Conservation (phyloP, 2,888 invertebrate genomes). For the Lapara coniferarum region DNA sequence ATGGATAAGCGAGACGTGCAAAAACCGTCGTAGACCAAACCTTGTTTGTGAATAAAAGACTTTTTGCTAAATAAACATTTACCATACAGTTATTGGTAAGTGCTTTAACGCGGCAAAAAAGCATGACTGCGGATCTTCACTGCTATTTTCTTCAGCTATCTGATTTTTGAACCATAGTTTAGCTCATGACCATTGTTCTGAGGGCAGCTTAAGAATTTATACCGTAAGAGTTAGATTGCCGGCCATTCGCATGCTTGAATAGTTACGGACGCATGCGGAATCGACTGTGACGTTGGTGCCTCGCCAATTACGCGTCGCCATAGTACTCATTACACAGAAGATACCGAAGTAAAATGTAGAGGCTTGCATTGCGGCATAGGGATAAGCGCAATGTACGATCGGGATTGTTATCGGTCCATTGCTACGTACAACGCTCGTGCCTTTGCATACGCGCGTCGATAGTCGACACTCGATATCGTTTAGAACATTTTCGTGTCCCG, state of each 20-base stretch:
- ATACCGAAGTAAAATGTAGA: constrained; percentile 62
- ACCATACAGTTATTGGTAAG: constrained; percentile 40
- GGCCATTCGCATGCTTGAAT: constrained; percentile 33
- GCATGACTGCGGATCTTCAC: constrained; percentile 33
- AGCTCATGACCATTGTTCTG: constrained; percentile 49
- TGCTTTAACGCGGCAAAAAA: constrained; percentile 37
- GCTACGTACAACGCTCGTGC: constrained; percentile 68
- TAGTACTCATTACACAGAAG: constrained; percentile 72
- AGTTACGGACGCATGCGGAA: constrained; percentile 55
- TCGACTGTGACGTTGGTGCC: constrained; percentile 50
- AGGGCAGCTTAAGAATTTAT: constrained; percentile 40
- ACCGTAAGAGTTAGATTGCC: constrained; percentile 23
- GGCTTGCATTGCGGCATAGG: constrained; percentile 56
- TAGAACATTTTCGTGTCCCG: constrained; percentile 59
- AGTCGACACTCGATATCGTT: constrained; percentile 62
- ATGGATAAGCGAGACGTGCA: constrained; percentile 52
- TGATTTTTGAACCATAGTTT: constrained; percentile 35
- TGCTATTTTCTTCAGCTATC: constrained; percentile 27
- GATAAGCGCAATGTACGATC: constrained; percentile 74
- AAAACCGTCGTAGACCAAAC: constrained; percentile 50
- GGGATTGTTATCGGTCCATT: constrained; percentile 69
- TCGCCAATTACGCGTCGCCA: constrained; percentile 66
- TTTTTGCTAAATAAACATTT: constrained; percentile 42
- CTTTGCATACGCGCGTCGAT: constrained; percentile 64
- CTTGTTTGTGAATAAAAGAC: constrained; percentile 47